These are phyloP conservation scores for Eubasilissa splendida DNA, from an alignment of 2,888 invertebrate genomes.

Conservation along the genomic window DNA sequence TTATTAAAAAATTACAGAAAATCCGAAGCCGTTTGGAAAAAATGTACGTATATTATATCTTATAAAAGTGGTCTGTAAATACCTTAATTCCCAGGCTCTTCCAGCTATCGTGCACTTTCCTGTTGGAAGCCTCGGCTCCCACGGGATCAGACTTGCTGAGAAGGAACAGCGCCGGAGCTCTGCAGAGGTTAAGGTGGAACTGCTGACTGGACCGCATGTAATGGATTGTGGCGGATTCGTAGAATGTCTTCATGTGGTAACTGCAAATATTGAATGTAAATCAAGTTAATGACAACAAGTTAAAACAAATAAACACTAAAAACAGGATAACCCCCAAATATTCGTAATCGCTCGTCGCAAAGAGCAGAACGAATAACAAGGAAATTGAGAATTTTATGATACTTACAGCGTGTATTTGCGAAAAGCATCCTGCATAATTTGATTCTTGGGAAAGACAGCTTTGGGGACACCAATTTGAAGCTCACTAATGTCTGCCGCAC, in stretches of 20 bases:
- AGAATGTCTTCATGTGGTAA: slow-evolving; percentile 87
- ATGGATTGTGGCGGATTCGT: slow-evolving; percentile 87
- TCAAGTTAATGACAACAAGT: too few species aligned
- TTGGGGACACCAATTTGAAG: slow-evolving; percentile 78
- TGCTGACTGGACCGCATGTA: slow-evolving; percentile 87
- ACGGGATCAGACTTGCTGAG: slow-evolving; percentile 85
- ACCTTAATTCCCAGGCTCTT: slow-evolving; percentile 83
- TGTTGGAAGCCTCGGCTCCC: slow-evolving; percentile 82
- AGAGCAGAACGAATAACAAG: too few species aligned
- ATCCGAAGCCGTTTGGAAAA: too few species aligned
- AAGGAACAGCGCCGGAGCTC: slow-evolving; percentile 83
- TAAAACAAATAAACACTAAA: too few species aligned
- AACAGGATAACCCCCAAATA: too few species aligned
- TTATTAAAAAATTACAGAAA: too few species aligned
- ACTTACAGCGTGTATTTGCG: slow-evolving; percentile 79
- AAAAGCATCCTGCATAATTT: slow-evolving; percentile 78
- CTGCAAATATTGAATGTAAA: slow-evolving; percentile 63
- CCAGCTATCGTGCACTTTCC: slow-evolving; percentile 83
- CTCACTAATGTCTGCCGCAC: slow-evolving; percentile 84
- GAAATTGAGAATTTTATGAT: too few species aligned
- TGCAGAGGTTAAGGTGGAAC: slow-evolving; percentile 85
- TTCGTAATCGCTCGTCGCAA: too few species aligned
- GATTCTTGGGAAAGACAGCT: slow-evolving; percentile 82
- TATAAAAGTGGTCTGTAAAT: slow-evolving; percentile 56
- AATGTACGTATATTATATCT: too few species aligned